These are phyloP conservation scores for Drosophila maculinotata DNA, from an alignment of 2,888 invertebrate species.

Conservation along the genomic window DNA sequence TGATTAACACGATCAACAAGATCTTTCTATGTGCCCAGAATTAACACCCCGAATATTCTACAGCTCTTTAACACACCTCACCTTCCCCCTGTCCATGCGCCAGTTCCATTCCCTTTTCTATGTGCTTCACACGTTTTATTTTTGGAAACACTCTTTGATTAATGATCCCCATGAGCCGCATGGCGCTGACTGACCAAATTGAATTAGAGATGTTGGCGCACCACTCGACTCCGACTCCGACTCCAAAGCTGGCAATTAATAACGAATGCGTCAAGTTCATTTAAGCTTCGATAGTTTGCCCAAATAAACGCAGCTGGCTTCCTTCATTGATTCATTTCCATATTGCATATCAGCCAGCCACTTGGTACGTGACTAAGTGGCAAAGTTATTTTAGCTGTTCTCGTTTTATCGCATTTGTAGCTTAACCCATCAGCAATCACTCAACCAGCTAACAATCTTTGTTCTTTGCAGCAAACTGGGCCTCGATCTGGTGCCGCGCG, in stretches of 20 bases:
- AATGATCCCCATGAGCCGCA: constrained; percentile 53
- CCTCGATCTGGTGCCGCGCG: constrained; percentile 95
- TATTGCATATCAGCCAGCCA: constrained; percentile 27
- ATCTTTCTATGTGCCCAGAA: too few relatives aligned
- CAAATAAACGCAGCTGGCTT: constrained; percentile 58
- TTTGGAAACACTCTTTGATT: constrained; percentile 57
- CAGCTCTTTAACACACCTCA: too few relatives aligned
- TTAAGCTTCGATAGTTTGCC: constrained; percentile 41
- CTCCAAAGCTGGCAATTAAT: constrained; percentile 61
- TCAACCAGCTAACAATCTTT: constrained; percentile 28
- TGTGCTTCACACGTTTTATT: constrained; percentile 34
- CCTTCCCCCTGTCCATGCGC: not conserved
- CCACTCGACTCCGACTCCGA: constrained; percentile 50
- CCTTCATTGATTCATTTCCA: constrained; percentile 34
- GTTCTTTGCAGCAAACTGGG: constrained; percentile 91
- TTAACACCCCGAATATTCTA: too few relatives aligned
- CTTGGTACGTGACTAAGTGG: constrained; percentile 66
- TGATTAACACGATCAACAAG: too few relatives aligned
- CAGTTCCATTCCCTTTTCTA: constrained; percentile 3
- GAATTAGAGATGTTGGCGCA: constrained; percentile 58
- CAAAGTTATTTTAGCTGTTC: constrained; percentile 59
- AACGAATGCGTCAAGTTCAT: constrained; percentile 64
- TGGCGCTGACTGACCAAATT: constrained; percentile 69
- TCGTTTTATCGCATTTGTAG: constrained; percentile 11
- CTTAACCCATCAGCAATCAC: constrained; percentile 19